Percentiles rank a stretch among this genome's conserved stretches.
These are phyloP conservation scores for Fragum whitleyi DNA, from an alignment of 2,888 invertebrate species.

Conservation along the genomic window DNA sequence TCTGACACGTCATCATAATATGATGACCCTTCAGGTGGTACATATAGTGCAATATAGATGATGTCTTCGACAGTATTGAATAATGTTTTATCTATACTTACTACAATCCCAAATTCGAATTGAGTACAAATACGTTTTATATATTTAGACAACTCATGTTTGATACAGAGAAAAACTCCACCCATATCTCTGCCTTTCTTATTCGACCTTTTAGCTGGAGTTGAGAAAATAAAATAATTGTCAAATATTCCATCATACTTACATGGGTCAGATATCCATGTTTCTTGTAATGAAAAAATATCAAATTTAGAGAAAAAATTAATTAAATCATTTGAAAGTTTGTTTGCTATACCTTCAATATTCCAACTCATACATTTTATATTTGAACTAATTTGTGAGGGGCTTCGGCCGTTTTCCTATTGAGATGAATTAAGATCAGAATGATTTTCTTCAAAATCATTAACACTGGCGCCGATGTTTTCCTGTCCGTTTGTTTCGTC, in stretches of 20 bases:
- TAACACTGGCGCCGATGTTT: not conserved
- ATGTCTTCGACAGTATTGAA: constrained; percentile 9
- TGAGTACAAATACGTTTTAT: constrained; percentile 6
- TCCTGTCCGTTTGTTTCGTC: not conserved
- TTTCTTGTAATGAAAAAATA: constrained; percentile 25
- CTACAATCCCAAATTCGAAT: constrained; percentile 18
- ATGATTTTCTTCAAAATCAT: not conserved
- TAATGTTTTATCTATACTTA: constrained; percentile 6
- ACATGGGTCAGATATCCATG: constrained; percentile 14
- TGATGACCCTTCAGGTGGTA: constrained; percentile 26
- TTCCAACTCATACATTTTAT: constrained; percentile 27
- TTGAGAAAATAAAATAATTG: constrained; percentile 2
- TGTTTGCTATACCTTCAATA: constrained; percentile 21
- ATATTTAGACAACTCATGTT: not conserved
- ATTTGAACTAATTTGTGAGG: not conserved
- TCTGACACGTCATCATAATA: not conserved
- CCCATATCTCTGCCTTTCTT: constrained; percentile 10
- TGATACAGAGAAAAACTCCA: constrained; percentile 17
- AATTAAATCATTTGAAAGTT: constrained; percentile 19
- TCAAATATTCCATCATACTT: not conserved
- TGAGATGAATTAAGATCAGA: not conserved
- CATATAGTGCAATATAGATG: constrained; percentile 16
- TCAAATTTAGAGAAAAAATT: constrained; percentile 9
- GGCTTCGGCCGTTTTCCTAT: constrained; percentile 32
- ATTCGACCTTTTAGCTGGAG: constrained; percentile 6